A percentile compares a stretch with the other conserved stretches of the same genome.
Conservation (phyloP, 2,888 invertebrate species). For the Chirona hameri region DNA sequence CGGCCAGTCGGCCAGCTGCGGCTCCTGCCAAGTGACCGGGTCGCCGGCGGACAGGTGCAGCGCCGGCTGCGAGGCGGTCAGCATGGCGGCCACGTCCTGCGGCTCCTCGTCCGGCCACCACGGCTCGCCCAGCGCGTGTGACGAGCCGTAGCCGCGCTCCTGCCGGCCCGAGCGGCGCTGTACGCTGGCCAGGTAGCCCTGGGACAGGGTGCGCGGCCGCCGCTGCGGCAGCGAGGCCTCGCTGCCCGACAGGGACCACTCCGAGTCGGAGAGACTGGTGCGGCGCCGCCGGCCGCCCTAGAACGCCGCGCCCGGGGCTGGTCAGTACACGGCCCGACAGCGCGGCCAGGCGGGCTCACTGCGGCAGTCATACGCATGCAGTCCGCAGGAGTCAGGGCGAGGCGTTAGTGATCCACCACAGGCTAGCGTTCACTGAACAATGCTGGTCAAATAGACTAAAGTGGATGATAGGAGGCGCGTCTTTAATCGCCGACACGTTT, state of each 20-base stretch:
- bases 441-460: too few species aligned
- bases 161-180: not conserved
- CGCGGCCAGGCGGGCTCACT: slow-evolving; percentile 42
- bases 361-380: not conserved
- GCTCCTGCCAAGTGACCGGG: not conserved
- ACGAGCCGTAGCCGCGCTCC: slow-evolving; percentile 3
- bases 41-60: not conserved
- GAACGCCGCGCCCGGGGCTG: slow-evolving; percentile 6
- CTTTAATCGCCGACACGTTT: too few species aligned
- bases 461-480: too few species aligned
- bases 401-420: too few species aligned
- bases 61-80: slow-evolving; percentile 37
- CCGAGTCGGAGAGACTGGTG: not conserved
- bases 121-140: not conserved
- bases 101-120: slow-evolving; percentile 69
- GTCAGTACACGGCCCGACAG: slow-evolving; percentile 57
- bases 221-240: not conserved
- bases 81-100: slow-evolving; percentile 74
- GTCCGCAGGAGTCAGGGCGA: too few species aligned
- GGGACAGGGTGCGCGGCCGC: not conserved
- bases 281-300: not conserved
- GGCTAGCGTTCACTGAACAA: too few species aligned
- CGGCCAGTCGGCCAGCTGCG: not conserved
- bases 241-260: not conserved
- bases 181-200: slow-evolving; percentile 8